A percentile compares a stretch with the other conserved stretches of the same genome.
phyloP scores from a whole-genome alignment of 2,888 invertebrate species.

The Chirona hameri region DNA sequence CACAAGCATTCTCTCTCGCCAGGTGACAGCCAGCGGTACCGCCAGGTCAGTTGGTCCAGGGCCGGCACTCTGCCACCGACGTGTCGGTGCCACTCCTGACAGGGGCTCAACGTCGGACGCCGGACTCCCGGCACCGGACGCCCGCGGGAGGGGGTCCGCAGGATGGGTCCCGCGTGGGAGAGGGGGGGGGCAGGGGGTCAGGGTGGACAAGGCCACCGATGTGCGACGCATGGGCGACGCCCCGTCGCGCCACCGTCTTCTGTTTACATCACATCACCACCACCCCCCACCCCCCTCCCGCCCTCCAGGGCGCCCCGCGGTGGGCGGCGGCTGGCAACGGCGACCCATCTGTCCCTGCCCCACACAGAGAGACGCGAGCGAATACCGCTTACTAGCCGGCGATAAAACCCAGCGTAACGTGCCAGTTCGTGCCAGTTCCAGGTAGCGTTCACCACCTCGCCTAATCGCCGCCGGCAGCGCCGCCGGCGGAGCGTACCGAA shows the following conservation, averaged over 20 bases:
- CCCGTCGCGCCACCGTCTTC: not conserved
- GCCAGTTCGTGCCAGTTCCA: not conserved
- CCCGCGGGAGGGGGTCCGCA: not conserved
- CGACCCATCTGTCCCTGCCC: not conserved
- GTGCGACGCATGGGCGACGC: not conserved
- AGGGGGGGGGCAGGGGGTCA: not conserved
- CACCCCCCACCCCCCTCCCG: not conserved
- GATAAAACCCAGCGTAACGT: too few species aligned
- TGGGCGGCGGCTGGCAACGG: not conserved
- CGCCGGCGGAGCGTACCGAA: not conserved
- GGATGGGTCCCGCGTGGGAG: too few species aligned
- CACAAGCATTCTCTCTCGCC: too few species aligned
- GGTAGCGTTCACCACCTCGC: not conserved
- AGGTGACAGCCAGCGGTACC: too few species aligned
- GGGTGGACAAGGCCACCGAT: not conserved
- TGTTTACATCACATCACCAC: not conserved
- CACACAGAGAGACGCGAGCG: not conserved
- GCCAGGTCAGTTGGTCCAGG: too few species aligned
- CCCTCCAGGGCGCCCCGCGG: too few species aligned
- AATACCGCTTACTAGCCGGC: not conserved
- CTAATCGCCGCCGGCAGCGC: not conserved
- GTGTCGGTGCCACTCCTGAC: too few species aligned
- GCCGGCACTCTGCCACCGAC: too few species aligned
- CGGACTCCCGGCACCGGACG: not conserved
- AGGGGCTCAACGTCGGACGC: not conserved